Evolutionary conservation across 2,888 invertebrate species (phyloP).

Genomic region (Hyles lineata): DNA sequence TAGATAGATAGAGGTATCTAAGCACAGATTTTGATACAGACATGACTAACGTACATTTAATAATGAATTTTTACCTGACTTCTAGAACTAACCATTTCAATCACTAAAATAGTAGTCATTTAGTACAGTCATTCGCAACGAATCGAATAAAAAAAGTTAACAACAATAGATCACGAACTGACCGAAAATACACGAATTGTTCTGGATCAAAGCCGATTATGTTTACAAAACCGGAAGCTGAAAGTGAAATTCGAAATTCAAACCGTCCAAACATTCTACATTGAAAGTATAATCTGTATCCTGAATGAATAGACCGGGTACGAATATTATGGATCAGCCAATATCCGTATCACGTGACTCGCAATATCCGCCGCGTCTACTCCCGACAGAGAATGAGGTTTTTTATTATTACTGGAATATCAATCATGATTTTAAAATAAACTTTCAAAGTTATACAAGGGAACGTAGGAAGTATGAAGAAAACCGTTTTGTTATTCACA

Average conservation of each 20-base stretch:
- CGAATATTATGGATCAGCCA: conserved; percentile 35
- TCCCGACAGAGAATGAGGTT: not conserved
- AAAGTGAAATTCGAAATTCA: not conserved
- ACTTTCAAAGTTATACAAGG: not conserved
- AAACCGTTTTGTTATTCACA: too few species aligned
- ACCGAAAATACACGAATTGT: not conserved
- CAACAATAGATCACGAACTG: too few species aligned
- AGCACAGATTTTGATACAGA: too few species aligned
- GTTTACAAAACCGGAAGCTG: not conserved
- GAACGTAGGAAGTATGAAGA: not conserved
- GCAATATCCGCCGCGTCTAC: conserved; percentile 49
- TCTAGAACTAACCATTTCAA: too few species aligned
- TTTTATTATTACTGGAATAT: not conserved
- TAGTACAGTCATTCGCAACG: too few species aligned
- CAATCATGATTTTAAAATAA: not conserved
- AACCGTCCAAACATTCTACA: not conserved
- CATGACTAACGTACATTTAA: too few species aligned
- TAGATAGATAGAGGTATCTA: too few species aligned
- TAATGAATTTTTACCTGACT: too few species aligned
- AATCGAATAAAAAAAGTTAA: too few species aligned
- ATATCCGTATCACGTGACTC: conserved; percentile 53
- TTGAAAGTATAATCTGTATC: not conserved
- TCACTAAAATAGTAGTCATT: too few species aligned
- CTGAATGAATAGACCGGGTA: not conserved
- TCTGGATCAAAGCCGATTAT: not conserved